phyloP scores from a whole-genome alignment of 2,888 invertebrate genomes.

The Leucoptera coffeella region DNA sequence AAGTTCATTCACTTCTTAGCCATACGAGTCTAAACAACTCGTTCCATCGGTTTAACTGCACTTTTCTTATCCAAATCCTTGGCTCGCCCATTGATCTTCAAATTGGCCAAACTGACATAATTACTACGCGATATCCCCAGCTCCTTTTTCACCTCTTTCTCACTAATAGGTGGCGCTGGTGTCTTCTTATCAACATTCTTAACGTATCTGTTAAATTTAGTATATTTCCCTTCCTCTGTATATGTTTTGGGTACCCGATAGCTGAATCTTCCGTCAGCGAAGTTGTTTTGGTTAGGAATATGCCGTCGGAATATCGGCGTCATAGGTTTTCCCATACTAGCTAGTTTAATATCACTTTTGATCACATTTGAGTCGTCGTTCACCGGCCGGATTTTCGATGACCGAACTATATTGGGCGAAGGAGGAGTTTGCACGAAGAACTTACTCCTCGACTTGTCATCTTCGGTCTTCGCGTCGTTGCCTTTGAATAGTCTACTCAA shows the following conservation, averaged over 20 bases:
- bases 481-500: conserved; percentile 33
- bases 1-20: conserved; percentile 1
- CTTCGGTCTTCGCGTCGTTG: conserved; percentile 8
- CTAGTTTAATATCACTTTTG: conserved; percentile 30
- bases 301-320: conserved; percentile 38
- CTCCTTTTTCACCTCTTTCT: conserved; percentile 15
- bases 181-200: conserved; percentile 9
- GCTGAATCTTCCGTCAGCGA: conserved; percentile 32
- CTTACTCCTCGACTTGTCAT: conserved; percentile 19
- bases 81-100: conserved; percentile 27
- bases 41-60: conserved; percentile 15
- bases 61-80: conserved; percentile 13
- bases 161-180: conserved; percentile 8
- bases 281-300: conserved; percentile 18
- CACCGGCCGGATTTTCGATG: conserved; percentile 19
- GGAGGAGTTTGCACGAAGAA: conserved; percentile 33
- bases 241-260: conserved; percentile 21
- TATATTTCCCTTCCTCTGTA: conserved; percentile 14
- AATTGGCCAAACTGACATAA: conserved; percentile 40
- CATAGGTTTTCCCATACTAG: conserved; percentile 38
- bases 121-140: conserved; percentile 36
- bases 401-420: conserved; percentile 18
- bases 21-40: conserved; percentile 28
- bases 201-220: conserved; percentile 11
- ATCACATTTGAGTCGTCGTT: conserved; percentile 17